Evolutionary conservation across 2,113 vertebrate genomes (phyloP), one percentile per base, ranked within the genome.

Genomic region (Ondatra zibethicus): DNA sequence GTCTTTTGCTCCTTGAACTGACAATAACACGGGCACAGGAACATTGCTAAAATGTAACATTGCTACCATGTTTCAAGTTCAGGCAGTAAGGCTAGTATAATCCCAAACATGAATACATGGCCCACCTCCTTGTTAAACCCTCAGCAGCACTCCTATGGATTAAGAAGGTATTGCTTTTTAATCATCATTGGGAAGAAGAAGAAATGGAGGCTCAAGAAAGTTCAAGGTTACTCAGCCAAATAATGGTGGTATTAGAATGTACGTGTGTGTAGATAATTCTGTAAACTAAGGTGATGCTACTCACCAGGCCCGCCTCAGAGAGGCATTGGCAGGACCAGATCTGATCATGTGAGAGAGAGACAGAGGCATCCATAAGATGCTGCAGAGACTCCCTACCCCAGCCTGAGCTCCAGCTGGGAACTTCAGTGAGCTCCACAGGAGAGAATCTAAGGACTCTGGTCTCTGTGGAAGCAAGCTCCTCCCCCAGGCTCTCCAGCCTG

Each of bases 51-150:
- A 12, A 72, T 10, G 3, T 3, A n/a, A 14, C 36, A 61, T 0
- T 78, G 33, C 7, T 14, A 1, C 2, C 2, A 7, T 0, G 1
- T 16, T 65, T 3, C 11, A 27, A 12, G 13, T 66, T 42, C 36
- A 45, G 33, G 19, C 25, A 23, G 0, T 1, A 31, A 75, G 80
- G 16, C 87, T 77, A 72, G 36, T 42, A 19, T 3, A 27, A 52
- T 0, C 19, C 14, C 17, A 1, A 16, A 2, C 0, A 5, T 11
- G 75, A 63, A 52, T 10, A 17, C 17, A 1, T 0, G 29, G 5
- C 42, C 88, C 25, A 52, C 61, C n/a, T 61, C 17, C 0, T 4
- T n/a, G n/a, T n/a, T 6, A 33, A 23, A 12, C 81, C 77, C 80
- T 75, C 86, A 55, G 42, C 12, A 61, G 7, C 1, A 33, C 25